A percentile compares a stretch with the other conserved stretches of the same genome.
phyloP scores from a whole-genome alignment of 2,888 invertebrate species.

The Parnassius mnemosyne region DNA sequence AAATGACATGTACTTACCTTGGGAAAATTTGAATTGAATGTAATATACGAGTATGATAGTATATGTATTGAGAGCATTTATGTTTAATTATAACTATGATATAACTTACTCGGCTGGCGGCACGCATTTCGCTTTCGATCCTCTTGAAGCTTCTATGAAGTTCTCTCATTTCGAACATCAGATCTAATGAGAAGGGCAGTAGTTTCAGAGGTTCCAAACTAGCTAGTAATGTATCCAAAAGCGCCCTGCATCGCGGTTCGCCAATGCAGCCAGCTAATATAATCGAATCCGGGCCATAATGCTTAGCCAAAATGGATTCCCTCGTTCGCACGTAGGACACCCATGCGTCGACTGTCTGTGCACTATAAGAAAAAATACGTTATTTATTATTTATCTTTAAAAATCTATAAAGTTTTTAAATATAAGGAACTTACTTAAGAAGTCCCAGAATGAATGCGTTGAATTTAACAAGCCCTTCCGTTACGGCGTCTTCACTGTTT shows the following conservation, averaged over 20 bases:
- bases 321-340: slow-evolving; percentile 91
- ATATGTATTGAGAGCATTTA: no score
- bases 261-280: slow-evolving; percentile 83
- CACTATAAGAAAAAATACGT: slow-evolving; percentile 64
- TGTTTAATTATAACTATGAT: slow-evolving; percentile 6
- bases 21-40: slow-evolving; percentile 15
- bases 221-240: slow-evolving; percentile 87
- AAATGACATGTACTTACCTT: slow-evolving; percentile 44
- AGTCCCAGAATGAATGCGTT: slow-evolving; percentile 94
- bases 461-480: slow-evolving; percentile 92
- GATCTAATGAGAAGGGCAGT: slow-evolving; percentile 89
- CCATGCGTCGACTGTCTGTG: slow-evolving; percentile 95
- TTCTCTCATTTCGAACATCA: slow-evolving; percentile 88
- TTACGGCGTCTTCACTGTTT: slow-evolving; percentile 90
- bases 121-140: slow-evolving; percentile 80
- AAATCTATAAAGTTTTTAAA: background rate
- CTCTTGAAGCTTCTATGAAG: slow-evolving; percentile 87
- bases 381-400: background rate
- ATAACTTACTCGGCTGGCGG: slow-evolving; percentile 71
- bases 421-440: slow-evolving; percentile 84
- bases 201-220: slow-evolving; percentile 89
- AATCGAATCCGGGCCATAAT: slow-evolving; percentile 88
- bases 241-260: slow-evolving; percentile 79
- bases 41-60: no score
- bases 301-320: slow-evolving; percentile 89